Conservation (phyloP, 2,888 invertebrate genomes). For the Piscicola geometra region DNA sequence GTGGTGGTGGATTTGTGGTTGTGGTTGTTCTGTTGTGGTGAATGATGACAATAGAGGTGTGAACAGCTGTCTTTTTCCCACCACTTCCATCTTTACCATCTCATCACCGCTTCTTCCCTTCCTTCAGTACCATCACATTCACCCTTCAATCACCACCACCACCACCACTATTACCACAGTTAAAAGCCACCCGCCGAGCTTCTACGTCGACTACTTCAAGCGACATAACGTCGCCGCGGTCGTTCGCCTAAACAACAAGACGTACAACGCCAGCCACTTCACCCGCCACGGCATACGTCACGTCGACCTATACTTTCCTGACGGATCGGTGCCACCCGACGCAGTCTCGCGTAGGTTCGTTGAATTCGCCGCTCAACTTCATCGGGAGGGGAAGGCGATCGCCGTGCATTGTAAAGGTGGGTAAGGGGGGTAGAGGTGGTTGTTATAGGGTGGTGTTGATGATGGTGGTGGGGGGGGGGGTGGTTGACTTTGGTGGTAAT, state of each 20-base stretch:
- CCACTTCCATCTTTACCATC: neutral
- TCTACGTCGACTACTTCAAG: conserved; percentile 85
- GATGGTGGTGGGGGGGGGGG: neutral
- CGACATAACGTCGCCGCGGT: conserved; percentile 78
- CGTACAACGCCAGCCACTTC: conserved; percentile 81
- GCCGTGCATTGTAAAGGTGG: conserved; percentile 88
- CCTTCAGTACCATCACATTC: neutral
- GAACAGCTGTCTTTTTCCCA: neutral
- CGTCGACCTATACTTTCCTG: conserved; percentile 89
- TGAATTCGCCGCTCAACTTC: conserved; percentile 74
- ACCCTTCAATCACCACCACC: neutral
- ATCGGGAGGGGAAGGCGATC: conserved; percentile 69
- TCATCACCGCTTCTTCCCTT: neutral
- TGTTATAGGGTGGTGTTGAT: neutral
- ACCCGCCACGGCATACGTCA: conserved; percentile 86
- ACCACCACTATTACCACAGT: neutral
- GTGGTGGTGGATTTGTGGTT: too few relatives aligned
- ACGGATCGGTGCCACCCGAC: conserved; percentile 89
- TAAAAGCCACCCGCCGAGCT: conserved; percentile 76
- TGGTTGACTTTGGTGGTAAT: neutral
- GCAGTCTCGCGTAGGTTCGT: conserved; percentile 82
- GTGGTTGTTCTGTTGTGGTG: too few relatives aligned
- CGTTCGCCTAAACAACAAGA: conserved; percentile 82
- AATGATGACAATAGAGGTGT: too few relatives aligned
- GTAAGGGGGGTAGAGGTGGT: too few relatives aligned